Base-by-base conservation (phyloP, 2,113 vertebrate genomes). In the Stegastes partitus region DNA sequence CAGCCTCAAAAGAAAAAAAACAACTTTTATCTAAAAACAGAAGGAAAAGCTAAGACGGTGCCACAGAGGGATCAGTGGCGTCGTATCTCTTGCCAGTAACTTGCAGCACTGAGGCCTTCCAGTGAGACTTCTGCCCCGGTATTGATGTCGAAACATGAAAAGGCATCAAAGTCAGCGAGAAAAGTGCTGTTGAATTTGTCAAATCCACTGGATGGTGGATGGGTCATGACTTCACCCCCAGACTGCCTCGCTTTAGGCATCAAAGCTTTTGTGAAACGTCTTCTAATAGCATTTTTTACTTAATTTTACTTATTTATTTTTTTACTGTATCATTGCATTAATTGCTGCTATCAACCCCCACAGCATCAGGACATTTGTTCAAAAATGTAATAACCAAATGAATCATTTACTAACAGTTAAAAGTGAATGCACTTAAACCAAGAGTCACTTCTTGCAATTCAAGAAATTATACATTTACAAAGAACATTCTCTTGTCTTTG, bases 81-180 rank as follows among this genome's bases (percentile, higher is more conserved):
- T 47, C 25, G 49, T 21, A 74, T 62, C 65, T 72, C 4, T 45
- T 42, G 62, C 57, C 68, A 49, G 70, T 51, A 74, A n/a, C 44
- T 16, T 54, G 66, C 53, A 44, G 6, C 64, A 63, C 15, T 44
- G 39, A 78, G 49, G 39, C 23, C 21, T 69, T 77, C 39, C 26
- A 76, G 58, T 79, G 34, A 79, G 77, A 67, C 26, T 44, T 31
- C 39, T 64, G 49, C 42, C 54, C 31, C 31, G 58, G 16, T 72
- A 70, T 69, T 31, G 70, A 70, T 58, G 39, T 54, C 39, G 23
- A 15, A 26, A 71, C 31, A 61, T 49, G 12, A 58, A 74, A 37
- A 54, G 18, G 23, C 67, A 79, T 79, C 67, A 82, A 55, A 42
- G 0, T 19, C 15, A 42, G 34, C 0, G n/a, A 76, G 28, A 72